Evolutionary conservation across 2,113 vertebrate species (phyloP).

Genomic region (Dasyprocta punctata): DNA sequence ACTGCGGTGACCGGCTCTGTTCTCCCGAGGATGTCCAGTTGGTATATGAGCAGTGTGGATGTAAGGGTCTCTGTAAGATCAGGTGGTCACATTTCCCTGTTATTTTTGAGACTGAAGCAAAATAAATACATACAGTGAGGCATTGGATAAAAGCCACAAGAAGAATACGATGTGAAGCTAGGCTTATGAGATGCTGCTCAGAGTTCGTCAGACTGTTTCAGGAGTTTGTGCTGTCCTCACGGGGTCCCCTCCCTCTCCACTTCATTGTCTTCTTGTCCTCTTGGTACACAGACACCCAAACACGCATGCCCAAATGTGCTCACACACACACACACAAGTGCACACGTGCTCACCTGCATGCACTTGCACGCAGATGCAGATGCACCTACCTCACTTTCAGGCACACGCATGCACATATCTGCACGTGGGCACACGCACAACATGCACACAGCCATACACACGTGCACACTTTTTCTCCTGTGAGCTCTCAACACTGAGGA

Average conservation of each 20-base stretch:
- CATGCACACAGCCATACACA: background rate
- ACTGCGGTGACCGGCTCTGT: background rate
- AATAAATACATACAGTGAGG: background rate
- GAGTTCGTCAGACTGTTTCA: background rate
- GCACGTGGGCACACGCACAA: background rate
- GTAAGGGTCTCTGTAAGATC: background rate
- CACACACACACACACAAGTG: background rate
- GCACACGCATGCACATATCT: fast-evolving
- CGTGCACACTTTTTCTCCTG: background rate
- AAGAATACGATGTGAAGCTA: background rate
- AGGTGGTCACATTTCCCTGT: background rate
- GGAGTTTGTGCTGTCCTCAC: fast-evolving
- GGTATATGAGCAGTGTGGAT: background rate
- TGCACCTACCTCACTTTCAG: no score
- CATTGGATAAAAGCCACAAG: background rate
- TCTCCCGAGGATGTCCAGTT: background rate
- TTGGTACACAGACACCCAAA: background rate
- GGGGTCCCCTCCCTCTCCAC: background rate
- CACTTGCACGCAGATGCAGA: background rate
- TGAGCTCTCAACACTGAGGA: no score
- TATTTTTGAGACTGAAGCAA: constrained; percentile 35
- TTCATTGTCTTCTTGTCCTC: background rate
- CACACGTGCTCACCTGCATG: background rate
- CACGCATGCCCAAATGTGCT: no score
- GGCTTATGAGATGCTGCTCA: background rate